These are phyloP conservation scores for Aricia artaxerxes DNA, from an alignment of 2,888 invertebrate genomes.

Conservation along the genomic window DNA sequence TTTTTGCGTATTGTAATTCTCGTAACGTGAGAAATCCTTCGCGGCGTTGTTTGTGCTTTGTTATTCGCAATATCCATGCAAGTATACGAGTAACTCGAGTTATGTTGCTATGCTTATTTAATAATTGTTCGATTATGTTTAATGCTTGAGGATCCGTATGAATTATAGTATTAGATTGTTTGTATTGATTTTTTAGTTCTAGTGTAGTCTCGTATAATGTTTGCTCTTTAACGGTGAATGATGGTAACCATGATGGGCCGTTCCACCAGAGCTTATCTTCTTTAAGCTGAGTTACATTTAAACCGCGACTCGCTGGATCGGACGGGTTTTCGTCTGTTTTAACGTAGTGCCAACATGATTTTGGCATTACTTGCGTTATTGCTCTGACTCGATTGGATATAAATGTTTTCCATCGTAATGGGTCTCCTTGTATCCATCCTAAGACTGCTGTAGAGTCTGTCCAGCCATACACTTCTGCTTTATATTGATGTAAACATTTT, in stretches of 20 bases:
- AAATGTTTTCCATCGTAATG: neutral
- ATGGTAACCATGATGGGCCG: neutral
- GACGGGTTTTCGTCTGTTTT: neutral
- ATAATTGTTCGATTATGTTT: neutral
- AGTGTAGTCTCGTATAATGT: neutral
- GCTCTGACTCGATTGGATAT: no score
- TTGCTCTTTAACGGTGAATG: neutral
- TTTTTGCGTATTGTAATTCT: neutral
- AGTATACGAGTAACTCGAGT: neutral
- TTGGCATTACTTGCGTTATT: neutral
- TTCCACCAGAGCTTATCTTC: neutral
- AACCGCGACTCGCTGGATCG: neutral
- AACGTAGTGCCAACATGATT: neutral
- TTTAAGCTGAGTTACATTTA: neutral
- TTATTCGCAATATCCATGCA: neutral
- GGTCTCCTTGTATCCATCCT: neutral
- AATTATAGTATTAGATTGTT: neutral
- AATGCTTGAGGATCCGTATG: neutral
- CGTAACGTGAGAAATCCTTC: no score
- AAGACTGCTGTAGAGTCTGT: neutral
- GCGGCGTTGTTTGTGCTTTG: neutral
- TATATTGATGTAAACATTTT: neutral
- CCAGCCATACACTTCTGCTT: neutral
- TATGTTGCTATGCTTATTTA: constrained; percentile 8
- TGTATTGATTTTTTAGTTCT: neutral